These are phyloP conservation scores for Copsychus sechellarum DNA, from an alignment of 2,113 vertebrate genomes.

Conservation along the genomic window DNA sequence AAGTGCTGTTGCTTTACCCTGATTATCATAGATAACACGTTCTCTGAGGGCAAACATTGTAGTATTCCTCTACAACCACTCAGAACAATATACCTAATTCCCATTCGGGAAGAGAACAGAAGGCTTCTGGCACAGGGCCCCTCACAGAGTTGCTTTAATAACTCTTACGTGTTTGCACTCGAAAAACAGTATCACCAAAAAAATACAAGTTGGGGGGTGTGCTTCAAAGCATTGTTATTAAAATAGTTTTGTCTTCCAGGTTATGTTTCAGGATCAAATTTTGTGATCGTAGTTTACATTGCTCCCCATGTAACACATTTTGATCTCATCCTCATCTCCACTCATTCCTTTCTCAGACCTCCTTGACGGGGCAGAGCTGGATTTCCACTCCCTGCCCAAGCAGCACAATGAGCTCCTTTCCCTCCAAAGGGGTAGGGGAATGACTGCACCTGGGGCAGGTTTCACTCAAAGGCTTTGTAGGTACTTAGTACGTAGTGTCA, in stretches of 20 bases:
- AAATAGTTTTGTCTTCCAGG: neutral
- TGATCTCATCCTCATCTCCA: neutral
- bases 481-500: rapidly evolving
- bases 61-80: neutral
- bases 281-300: rapidly evolving
- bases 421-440: rapidly evolving
- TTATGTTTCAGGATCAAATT: neutral
- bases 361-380: neutral
- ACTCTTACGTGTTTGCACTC: rapidly evolving
- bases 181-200: neutral
- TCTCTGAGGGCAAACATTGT: neutral
- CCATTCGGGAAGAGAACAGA: neutral
- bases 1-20: neutral
- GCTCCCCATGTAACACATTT: neutral
- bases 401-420: neutral
- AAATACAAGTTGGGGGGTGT: neutral
- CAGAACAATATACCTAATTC: neutral
- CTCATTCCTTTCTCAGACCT: neutral
- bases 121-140: neutral
- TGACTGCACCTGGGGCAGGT: neutral
- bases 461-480: neutral
- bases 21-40: neutral
- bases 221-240: neutral
- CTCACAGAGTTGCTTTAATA: neutral
- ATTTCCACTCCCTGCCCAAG: neutral